Conservation (phyloP, 2,888 invertebrate genomes). For the Hybos culiciformis region DNA sequence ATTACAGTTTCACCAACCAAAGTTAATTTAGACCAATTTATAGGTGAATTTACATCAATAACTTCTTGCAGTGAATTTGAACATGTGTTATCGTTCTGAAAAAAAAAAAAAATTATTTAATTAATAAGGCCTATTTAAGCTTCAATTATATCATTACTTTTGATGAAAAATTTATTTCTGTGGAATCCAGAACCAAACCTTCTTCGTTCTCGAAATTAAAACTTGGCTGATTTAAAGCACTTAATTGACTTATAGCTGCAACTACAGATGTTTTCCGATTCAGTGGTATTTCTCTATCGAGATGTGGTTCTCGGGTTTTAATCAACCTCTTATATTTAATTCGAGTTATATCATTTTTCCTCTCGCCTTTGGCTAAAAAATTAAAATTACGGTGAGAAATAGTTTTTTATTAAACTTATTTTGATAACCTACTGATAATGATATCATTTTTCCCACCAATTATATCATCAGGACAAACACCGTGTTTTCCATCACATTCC, state of each 20-base stretch:
- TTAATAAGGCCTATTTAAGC: background rate
- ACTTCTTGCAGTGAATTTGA: slow-evolving; percentile 45
- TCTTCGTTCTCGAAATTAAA: slow-evolving; percentile 49
- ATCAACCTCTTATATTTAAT: slow-evolving; percentile 67
- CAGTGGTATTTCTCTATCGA: slow-evolving; percentile 54
- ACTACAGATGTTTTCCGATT: slow-evolving; percentile 64
- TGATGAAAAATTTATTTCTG: slow-evolving; percentile 64
- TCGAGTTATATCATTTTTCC: slow-evolving; percentile 65
- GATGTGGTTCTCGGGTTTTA: slow-evolving; percentile 56
- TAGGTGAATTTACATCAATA: slow-evolving; percentile 44
- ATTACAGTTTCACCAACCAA: slow-evolving; percentile 48
- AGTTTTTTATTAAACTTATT: no score
- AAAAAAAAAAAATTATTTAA: background rate
- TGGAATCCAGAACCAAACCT: slow-evolving; percentile 41
- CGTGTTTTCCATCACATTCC: slow-evolving; percentile 68
- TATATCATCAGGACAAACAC: slow-evolving; percentile 74
- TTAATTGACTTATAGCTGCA: slow-evolving; percentile 76
- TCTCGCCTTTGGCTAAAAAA: slow-evolving; percentile 50
- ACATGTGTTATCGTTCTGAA: slow-evolving; percentile 57
- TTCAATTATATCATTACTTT: slow-evolving; percentile 32
- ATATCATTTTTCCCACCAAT: slow-evolving; percentile 71
- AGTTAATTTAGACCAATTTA: slow-evolving; percentile 58
- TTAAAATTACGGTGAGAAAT: background rate
- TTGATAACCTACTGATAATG: slow-evolving; percentile 40
- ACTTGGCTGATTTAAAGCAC: slow-evolving; percentile 66